These are phyloP conservation scores for Lasius platythorax DNA, from an alignment of 2,888 invertebrate genomes.

Conservation along the genomic window DNA sequence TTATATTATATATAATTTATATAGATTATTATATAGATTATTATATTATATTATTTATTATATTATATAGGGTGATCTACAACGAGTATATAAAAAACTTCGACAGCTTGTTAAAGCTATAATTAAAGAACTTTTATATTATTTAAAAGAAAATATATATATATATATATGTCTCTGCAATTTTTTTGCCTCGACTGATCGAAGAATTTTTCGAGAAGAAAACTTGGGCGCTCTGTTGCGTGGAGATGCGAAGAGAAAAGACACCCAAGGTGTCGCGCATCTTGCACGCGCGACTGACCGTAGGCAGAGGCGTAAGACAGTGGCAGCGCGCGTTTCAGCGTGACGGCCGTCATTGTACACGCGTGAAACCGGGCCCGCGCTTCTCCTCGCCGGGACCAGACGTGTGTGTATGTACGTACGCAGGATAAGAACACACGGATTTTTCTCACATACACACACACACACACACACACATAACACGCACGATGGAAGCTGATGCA, in stretches of 20 bases:
- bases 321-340: slow-evolving; percentile 77
- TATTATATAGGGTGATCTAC: no score
- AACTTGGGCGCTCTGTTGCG: neutral
- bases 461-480: slow-evolving; percentile 42
- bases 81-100: no score
- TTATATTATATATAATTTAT: no score
- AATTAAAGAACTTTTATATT: no score
- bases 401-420: slow-evolving; percentile 24
- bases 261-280: slow-evolving; percentile 33
- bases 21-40: no score
- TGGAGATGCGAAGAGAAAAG: neutral
- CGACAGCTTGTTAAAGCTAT: no score
- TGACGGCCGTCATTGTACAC: slow-evolving; percentile 80
- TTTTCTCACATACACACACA: neutral
- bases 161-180: neutral
- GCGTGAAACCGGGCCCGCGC: slow-evolving; percentile 65
- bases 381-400: neutral
- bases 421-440: slow-evolving; percentile 44
- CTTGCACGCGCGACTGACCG: slow-evolving; percentile 39
- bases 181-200: neutral
- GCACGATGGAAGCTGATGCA: slow-evolving; percentile 47
- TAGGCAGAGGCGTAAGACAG: slow-evolving; percentile 75
- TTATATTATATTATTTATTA: no score
- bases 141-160: neutral
- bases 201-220: neutral